A percentile compares a stretch with the other conserved stretches of the same genome.
Conservation (phyloP, 2,888 invertebrate species). For the Nipponacmea schrenckii region DNA sequence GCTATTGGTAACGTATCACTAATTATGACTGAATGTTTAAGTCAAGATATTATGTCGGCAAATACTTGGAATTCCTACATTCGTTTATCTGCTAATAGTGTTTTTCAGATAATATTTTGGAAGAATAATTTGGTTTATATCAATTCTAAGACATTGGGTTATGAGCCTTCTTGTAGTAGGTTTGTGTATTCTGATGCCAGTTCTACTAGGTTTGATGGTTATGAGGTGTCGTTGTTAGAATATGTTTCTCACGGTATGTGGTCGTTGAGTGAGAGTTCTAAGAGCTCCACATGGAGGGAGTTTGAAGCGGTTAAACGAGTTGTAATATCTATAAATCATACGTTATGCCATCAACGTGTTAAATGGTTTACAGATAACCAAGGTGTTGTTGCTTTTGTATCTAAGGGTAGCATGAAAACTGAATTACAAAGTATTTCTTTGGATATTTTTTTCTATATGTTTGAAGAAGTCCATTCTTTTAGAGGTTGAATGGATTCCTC, state of each 20-base stretch:
- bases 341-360: background rate
- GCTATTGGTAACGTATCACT: constrained; percentile 27
- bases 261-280: background rate
- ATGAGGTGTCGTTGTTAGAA: background rate
- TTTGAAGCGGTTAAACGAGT: background rate
- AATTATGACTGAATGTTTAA: constrained; percentile 25
- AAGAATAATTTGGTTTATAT: constrained; percentile 7
- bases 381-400: no score
- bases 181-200: no score
- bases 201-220: background rate
- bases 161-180: background rate
- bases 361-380: no score
- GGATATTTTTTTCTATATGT: background rate
- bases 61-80: constrained; percentile 21
- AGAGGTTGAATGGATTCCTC: constrained; percentile 4
- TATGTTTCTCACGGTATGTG: background rate
- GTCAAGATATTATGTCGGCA: constrained; percentile 20
- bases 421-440: background rate
- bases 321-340: background rate
- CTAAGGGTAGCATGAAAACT: background rate
- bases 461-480: background rate
- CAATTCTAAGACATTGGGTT: constrained; percentile 18
- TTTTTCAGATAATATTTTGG: constrained; percentile 20
- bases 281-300: background rate
- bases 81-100: background rate